Percentiles rank a stretch among this genome's conserved stretches.
Evolutionary conservation across 2,888 invertebrate genomes (phyloP).

Genomic region (Epiblema foenella): DNA sequence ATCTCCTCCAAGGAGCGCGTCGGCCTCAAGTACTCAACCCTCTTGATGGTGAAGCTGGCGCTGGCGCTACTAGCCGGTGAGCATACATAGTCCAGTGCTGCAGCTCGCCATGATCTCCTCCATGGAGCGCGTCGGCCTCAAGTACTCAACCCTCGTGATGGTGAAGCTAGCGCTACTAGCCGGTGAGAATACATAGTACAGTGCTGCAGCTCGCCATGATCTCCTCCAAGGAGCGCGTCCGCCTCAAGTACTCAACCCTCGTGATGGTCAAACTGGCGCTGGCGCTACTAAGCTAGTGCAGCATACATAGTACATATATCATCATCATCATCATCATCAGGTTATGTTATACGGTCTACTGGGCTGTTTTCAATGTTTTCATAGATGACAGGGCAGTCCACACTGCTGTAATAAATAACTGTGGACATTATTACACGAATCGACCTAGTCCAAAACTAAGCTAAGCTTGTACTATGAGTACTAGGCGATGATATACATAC

Average conservation of each 20-base stretch:
- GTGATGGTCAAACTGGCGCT: slow-evolving; percentile 92
- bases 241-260: slow-evolving; percentile 89
- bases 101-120: slow-evolving; percentile 95
- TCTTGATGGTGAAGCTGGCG: slow-evolving; percentile 91
- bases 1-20: slow-evolving; percentile 93
- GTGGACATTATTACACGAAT: too few species aligned
- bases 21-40: slow-evolving; percentile 90
- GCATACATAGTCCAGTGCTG: slow-evolving; percentile 89
- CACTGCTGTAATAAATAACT: too few species aligned
- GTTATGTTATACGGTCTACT: too few species aligned
- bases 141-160: slow-evolving; percentile 91
- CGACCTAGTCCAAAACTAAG: too few species aligned
- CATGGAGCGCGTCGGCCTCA: slow-evolving; percentile 91
- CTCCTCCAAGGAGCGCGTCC: slow-evolving; percentile 90
- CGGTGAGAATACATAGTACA: slow-evolving; percentile 88
- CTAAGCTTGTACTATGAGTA: too few species aligned
- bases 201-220: slow-evolving; percentile 62
- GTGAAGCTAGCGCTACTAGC: slow-evolving; percentile 92
- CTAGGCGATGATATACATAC: too few species aligned
- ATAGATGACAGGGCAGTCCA: too few species aligned
- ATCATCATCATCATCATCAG: too few species aligned
- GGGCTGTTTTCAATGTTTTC: too few species aligned
- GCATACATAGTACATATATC: slow-evolving; percentile 87
- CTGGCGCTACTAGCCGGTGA: slow-evolving; percentile 91
- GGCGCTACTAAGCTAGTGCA: slow-evolving; percentile 91